Conservation (phyloP, 2,113 vertebrate species). For the Entelurus aequoreus region DNA sequence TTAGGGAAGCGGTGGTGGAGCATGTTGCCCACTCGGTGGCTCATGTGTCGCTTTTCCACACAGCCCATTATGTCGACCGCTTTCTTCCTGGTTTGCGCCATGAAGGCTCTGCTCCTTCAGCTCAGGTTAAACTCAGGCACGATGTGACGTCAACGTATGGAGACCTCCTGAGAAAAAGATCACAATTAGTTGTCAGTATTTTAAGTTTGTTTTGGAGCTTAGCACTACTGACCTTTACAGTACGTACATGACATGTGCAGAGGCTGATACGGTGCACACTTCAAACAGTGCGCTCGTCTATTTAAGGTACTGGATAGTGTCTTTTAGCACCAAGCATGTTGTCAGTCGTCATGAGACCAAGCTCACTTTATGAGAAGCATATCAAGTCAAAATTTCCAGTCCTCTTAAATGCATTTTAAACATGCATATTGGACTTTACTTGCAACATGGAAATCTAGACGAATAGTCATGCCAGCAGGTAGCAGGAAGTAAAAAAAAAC, state of each 20-base stretch:
- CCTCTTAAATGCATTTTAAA: background rate
- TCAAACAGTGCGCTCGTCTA: slow-evolving; percentile 57
- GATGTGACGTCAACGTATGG: background rate
- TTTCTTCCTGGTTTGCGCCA: slow-evolving; percentile 27
- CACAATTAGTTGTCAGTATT: slow-evolving; percentile 9
- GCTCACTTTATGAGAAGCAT: background rate
- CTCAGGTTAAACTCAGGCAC: slow-evolving; percentile 19
- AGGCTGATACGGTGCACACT: slow-evolving; percentile 40
- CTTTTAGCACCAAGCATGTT: slow-evolving; percentile 27
- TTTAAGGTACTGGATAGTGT: slow-evolving; percentile 57
- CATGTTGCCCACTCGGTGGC: slow-evolving; percentile 69
- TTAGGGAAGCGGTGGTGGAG: slow-evolving; percentile 83
- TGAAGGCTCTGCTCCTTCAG: slow-evolving; percentile 30
- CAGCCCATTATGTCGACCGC: slow-evolving; percentile 62
- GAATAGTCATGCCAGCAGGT: background rate
- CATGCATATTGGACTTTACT: too few relatives aligned
- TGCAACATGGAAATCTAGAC: background rate
- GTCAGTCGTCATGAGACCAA: slow-evolving; percentile 8
- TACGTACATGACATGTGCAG: slow-evolving; percentile 35
- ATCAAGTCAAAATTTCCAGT: background rate
- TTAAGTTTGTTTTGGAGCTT: slow-evolving; percentile 17
- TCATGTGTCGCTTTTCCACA: slow-evolving; percentile 63
- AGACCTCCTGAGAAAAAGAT: slow-evolving; percentile 35
- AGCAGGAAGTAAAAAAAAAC: slow-evolving; percentile 34
- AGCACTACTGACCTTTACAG: slow-evolving; percentile 44